These are phyloP conservation scores for Odontamblyopus rebecca DNA, from an alignment of 2,797 vertebrate species.

Conservation along the genomic window DNA sequence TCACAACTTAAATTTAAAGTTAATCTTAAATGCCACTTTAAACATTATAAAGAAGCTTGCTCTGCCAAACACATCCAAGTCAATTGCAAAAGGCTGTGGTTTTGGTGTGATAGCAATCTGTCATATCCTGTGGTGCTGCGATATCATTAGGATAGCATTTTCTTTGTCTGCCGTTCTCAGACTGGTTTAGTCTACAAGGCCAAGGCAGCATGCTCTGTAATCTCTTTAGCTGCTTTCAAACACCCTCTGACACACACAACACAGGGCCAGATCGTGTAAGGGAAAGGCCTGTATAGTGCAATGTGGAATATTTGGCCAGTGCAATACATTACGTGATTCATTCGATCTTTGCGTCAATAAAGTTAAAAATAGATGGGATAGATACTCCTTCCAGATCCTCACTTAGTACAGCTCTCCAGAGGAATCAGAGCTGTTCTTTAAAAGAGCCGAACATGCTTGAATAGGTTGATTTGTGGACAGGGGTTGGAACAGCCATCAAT, in stretches of 20 bases:
- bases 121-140: slow-evolving; percentile 22
- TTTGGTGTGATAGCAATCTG: slow-evolving; percentile 34
- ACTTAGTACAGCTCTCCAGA: slow-evolving; percentile 21
- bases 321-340: slow-evolving; percentile 24
- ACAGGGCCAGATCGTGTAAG: slow-evolving; percentile 32
- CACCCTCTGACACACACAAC: slow-evolving; percentile 61
- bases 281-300: slow-evolving; percentile 20
- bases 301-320: slow-evolving; percentile 25
- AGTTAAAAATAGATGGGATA: slow-evolving; percentile 20
- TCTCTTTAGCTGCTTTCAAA: slow-evolving; percentile 60
- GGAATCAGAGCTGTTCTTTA: slow-evolving; percentile 37
- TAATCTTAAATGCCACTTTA: not conserved
- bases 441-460: slow-evolving; percentile 30
- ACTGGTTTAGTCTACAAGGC: slow-evolving; percentile 53
- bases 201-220: slow-evolving; percentile 52
- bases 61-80: not conserved
- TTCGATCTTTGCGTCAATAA: slow-evolving; percentile 14
- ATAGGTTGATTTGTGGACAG: slow-evolving; percentile 26
- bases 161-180: slow-evolving; percentile 45
- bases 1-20: too few relatives aligned
- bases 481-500: slow-evolving; percentile 39
- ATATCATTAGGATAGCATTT: slow-evolving; percentile 38
- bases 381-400: slow-evolving; percentile 9
- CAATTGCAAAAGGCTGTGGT: slow-evolving; percentile 14
- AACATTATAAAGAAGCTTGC: slow-evolving; percentile 8